phyloP scores from a whole-genome alignment of 2,113 vertebrate species.

The Scomber japonicus region DNA sequence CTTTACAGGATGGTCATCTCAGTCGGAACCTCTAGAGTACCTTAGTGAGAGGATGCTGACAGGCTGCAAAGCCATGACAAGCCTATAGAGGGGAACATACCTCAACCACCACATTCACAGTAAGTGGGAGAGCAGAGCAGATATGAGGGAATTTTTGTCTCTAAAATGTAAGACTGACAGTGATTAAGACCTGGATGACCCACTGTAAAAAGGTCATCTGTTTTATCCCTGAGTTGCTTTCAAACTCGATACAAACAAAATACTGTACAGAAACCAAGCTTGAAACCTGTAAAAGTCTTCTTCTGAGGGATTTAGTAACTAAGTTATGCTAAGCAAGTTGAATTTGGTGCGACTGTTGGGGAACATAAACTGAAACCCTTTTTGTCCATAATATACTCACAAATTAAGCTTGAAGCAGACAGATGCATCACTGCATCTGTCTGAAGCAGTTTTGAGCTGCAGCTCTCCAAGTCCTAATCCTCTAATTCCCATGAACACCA shows the following conservation, averaged over 20 bases:
- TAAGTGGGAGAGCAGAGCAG: not conserved
- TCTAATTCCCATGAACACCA: conserved; percentile 16
- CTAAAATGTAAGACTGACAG: conserved; percentile 5
- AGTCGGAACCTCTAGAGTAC: conserved; percentile 52
- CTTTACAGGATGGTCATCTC: conserved; percentile 65
- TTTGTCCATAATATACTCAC: not conserved
- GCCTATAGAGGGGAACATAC: conserved; percentile 12
- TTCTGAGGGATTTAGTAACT: not conserved
- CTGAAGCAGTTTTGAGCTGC: conserved; percentile 29
- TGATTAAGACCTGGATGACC: conserved; percentile 31
- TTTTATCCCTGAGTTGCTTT: conserved; percentile 16
- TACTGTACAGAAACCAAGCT: conserved; percentile 9
- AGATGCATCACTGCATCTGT: conserved; percentile 10
- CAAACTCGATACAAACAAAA: not conserved
- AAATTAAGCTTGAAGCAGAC: conserved; percentile 17
- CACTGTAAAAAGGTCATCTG: conserved; percentile 28
- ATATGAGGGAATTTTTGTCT: conserved; percentile 19
- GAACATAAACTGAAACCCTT: not conserved
- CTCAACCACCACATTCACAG: conserved; percentile 18
- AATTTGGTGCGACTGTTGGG: not conserved
- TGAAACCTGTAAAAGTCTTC: not conserved
- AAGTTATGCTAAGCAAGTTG: conserved; percentile 1
- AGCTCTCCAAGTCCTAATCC: conserved; percentile 15
- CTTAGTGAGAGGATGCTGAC: conserved; percentile 56
- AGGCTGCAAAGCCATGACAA: conserved; percentile 51